phyloP scores from a whole-genome alignment of 2,797 vertebrate genomes.

The Parauchenoglanis punctatus region DNA sequence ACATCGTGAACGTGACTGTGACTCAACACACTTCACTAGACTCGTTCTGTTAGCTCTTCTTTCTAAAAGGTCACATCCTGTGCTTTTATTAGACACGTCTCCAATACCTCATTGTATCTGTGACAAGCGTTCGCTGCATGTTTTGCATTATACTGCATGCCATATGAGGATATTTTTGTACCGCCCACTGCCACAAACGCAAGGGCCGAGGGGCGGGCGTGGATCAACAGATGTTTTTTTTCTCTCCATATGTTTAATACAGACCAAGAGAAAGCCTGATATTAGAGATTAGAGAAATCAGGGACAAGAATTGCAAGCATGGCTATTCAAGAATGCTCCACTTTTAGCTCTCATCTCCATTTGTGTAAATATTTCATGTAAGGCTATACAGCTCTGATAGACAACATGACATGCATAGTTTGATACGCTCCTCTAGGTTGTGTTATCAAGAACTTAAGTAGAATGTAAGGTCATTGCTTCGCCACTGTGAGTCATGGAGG shows the following conservation, averaged over 20 bases:
- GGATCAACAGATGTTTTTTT: constrained; percentile 50
- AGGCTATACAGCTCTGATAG: constrained; percentile 31
- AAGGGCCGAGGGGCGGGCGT: constrained; percentile 42
- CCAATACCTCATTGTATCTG: constrained; percentile 52
- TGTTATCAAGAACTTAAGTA: constrained; percentile 35
- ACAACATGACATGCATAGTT: constrained; percentile 18
- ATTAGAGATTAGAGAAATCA: constrained; percentile 13
- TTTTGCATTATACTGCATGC: constrained; percentile 57
- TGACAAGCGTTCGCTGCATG: constrained; percentile 44
- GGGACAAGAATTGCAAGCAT: constrained; percentile 11
- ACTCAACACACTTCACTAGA: neutral
- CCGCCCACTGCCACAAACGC: constrained; percentile 50
- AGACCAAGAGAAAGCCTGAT: neutral
- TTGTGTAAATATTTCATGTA: constrained; percentile 40
- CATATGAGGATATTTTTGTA: constrained; percentile 56
- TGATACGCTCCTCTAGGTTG: neutral
- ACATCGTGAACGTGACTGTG: neutral
- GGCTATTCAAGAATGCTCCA: constrained; percentile 19
- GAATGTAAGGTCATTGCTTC: constrained; percentile 15
- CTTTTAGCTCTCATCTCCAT: constrained; percentile 31
- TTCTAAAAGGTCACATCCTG: constrained; percentile 35
- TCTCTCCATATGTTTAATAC: constrained; percentile 46
- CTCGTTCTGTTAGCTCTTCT: neutral
- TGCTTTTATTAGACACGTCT: constrained; percentile 41
- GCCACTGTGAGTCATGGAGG: neutral